Conservation (phyloP, 1,140 invertebrate genomes). For the Aphidius gifuensis region DNA sequence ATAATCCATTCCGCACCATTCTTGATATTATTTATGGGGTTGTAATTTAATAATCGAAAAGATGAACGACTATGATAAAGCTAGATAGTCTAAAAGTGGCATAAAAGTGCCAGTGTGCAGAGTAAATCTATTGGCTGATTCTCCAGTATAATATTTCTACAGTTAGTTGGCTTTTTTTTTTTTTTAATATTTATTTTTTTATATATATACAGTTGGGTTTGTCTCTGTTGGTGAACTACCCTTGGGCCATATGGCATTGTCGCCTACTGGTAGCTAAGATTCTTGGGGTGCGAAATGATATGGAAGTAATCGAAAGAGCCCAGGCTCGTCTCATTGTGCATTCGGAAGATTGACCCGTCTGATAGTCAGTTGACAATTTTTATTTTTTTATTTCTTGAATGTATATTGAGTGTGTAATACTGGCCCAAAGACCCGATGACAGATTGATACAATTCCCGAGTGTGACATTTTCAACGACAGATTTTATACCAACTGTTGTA, state of each 20-base stretch:
- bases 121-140: slow-evolving; percentile 15
- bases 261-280: slow-evolving; percentile 25
- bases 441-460: slow-evolving; percentile 54
- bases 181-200: neutral
- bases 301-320: slow-evolving; percentile 53
- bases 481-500: slow-evolving; percentile 54
- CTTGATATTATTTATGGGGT: slow-evolving; percentile 46
- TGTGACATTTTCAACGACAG: slow-evolving; percentile 47
- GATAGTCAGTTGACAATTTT: slow-evolving; percentile 32
- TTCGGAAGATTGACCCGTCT: slow-evolving; percentile 50
- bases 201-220: neutral
- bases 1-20: too few relatives aligned
- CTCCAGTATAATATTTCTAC: slow-evolving; percentile 13
- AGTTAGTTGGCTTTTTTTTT: slow-evolving; percentile 8
- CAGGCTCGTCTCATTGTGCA: slow-evolving; percentile 41
- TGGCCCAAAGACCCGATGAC: slow-evolving; percentile 38
- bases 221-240: too few relatives aligned
- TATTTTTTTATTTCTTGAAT: too few relatives aligned
- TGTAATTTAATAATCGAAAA: slow-evolving; percentile 54
- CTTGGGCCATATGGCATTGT: slow-evolving; percentile 49
- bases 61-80: slow-evolving; percentile 48
- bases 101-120: slow-evolving; percentile 43
- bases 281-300: slow-evolving; percentile 55
- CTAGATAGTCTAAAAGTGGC: slow-evolving; percentile 43
- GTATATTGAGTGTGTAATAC: too few relatives aligned